These are phyloP conservation scores for Chymomyza caudatula DNA, from an alignment of 2,888 invertebrate species.

Conservation along the genomic window DNA sequence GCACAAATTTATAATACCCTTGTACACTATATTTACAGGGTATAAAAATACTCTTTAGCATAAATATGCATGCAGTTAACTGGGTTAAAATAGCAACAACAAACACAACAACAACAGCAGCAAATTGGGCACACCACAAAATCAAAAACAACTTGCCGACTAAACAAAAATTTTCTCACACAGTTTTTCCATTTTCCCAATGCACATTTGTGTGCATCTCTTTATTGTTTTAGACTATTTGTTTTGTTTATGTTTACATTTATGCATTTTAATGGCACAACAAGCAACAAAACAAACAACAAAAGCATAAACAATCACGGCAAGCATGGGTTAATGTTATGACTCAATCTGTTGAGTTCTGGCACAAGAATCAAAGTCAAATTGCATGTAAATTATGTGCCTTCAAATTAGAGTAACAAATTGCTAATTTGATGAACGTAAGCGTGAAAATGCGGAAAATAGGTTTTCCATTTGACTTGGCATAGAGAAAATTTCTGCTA, in stretches of 20 bases:
- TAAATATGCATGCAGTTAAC: background rate
- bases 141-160: background rate
- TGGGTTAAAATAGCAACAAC: background rate
- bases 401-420: background rate
- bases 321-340: too few species aligned
- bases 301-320: slow-evolving; percentile 9
- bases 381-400: slow-evolving; percentile 40
- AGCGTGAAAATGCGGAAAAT: background rate
- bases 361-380: slow-evolving; percentile 60
- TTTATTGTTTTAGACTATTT: slow-evolving; percentile 26
- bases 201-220: slow-evolving; percentile 34
- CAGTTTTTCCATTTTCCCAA: slow-evolving; percentile 16
- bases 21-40: too few species aligned
- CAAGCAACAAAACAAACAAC: slow-evolving; percentile 19
- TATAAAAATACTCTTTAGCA: background rate
- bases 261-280: slow-evolving; percentile 57
- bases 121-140: background rate
- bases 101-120: slow-evolving; percentile 6
- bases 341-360: background rate
- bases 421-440: background rate
- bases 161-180: background rate
- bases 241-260: slow-evolving; percentile 50
- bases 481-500: background rate
- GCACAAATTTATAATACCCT: too few species aligned
- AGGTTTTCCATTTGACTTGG: background rate